Base-by-base conservation (phyloP, 2,113 vertebrate species). In the Ceratotherium simum region DNA sequence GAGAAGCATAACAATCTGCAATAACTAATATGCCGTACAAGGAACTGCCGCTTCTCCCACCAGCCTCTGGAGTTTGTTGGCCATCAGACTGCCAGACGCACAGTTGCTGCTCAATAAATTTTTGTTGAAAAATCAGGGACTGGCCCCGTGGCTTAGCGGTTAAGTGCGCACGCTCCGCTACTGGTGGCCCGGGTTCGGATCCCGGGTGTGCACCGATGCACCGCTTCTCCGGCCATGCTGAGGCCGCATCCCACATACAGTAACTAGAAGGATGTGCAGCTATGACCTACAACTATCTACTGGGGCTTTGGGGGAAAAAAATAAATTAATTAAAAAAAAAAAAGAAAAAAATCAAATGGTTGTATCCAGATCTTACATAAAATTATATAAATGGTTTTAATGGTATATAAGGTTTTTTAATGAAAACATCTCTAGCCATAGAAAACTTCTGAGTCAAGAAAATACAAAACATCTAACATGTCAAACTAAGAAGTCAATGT, bases 381-480 rank as follows among this genome's bases (percentile, higher is more conserved):
- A 73, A 36, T 31, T 73, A 51, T 67, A 90, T 7, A 76, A 56
- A 36, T 92, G n/a, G n/a, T 25, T 73, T 93, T 78, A 48, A 69
- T 72, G 25, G 25, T 20, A 67, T 31, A 42, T 14, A 70, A 95
- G 25, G 27, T 82, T 69, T 91, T 36, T 75, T 69, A 91, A 76
- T 65, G 31, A 91, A 87, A 94, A 54, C 27, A 82, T 76, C 20
- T 84, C 16, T 85, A 96, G 42, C 18, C 6, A 87, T 23, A 56
- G n/a, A 90, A 92, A 90, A 83, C 13, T 69, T 79, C 46, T 69
- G 69, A 10, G 42, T 92, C 92, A 92, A 72, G 58, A 97, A 93
- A 95, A 95, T 42, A 94, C 7, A 84, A 82, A 72, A 79, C 25
- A 69, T 64, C 25, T 65, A 88, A 51, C 16, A 79, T 73, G 42